Percentiles rank a stretch among this genome's conserved stretches.
Conservation (phyloP, 2,797 vertebrate species). For the Garrulus glandarius region DNA sequence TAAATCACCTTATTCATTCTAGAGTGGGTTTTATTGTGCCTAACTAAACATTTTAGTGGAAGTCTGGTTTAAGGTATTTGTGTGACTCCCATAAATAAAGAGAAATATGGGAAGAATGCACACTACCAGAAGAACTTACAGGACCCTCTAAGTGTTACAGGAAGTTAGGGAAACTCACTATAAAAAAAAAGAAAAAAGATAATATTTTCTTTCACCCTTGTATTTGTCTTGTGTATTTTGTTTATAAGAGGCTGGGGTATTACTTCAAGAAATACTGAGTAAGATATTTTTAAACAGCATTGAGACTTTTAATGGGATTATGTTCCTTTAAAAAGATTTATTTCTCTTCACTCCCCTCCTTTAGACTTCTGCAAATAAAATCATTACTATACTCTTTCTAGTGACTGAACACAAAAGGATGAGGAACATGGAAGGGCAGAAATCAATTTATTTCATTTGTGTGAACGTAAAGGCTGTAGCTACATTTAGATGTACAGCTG, state of each 20-base stretch:
- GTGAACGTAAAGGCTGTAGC: neutral
- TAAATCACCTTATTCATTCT: neutral
- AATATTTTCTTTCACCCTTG: neutral
- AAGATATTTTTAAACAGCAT: neutral
- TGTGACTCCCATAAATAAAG: neutral
- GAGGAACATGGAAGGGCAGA: neutral
- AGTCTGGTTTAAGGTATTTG: neutral
- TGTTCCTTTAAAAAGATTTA: neutral
- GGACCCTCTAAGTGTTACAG: neutral
- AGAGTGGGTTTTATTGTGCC: neutral
- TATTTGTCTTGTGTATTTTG: neutral
- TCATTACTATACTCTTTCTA: neutral
- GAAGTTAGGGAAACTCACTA: neutral
- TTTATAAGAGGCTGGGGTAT: neutral
- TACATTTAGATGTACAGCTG: neutral
- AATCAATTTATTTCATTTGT: neutral
- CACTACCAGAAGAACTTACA: neutral
- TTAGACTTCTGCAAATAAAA: neutral
- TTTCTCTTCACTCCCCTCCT: neutral
- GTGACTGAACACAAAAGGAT: neutral
- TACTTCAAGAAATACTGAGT: neutral
- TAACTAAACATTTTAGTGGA: neutral
- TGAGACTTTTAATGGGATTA: neutral
- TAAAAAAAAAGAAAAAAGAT: neutral
- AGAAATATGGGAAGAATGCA: neutral